Evolutionary conservation across 2,888 invertebrate species (phyloP), one percentile per base, ranked within the genome.

Genomic region (Belgica antarctica): DNA sequence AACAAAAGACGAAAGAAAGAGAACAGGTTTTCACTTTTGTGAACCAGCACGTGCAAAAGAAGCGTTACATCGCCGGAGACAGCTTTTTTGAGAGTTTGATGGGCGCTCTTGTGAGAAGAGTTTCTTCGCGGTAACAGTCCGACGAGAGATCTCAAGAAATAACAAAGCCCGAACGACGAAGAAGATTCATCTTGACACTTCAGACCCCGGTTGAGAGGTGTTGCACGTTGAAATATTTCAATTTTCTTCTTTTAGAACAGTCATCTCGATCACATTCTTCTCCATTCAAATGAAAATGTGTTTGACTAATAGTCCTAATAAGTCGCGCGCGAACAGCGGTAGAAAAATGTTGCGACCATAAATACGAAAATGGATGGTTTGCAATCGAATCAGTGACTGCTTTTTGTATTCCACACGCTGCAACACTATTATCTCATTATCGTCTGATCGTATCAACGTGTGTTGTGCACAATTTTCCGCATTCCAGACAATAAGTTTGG

Each of bases 391-490:
- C 41, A 12, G 12, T 41, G 12, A 41, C 12, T 41, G 41, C 41
- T 41, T n/a, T 3, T 2, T 3, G 17, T 52, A 17, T 68, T 57
- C 31, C 34, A n/a, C 68, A 68, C 25, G 24, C 57, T 34, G 57
- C 34, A 68, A 68, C 66, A 52, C 66, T 34, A 63, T 63, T 63
- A 63, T 63, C 68, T 65, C 65, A 65, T 41, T 24, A 47, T 68
- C 28, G 47, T 27, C 25, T 46, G 8, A 17, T 1, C 41, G n/a
- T 63, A 31, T 63, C 34, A 22, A 12, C 34, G 22, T 63, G 19
- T 46, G 27, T 59, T 68, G 57, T 57, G 57, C 68, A 68, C 68
- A 68, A 68, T 68, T 68, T 68, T 68, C 68, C 68, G 68, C 68
- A 68, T 68, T 68, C 68, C 57, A 31, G 10, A 68, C 68, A 68